Conservation (phyloP, 2,113 vertebrate species). For the Arizona elegans region DNA sequence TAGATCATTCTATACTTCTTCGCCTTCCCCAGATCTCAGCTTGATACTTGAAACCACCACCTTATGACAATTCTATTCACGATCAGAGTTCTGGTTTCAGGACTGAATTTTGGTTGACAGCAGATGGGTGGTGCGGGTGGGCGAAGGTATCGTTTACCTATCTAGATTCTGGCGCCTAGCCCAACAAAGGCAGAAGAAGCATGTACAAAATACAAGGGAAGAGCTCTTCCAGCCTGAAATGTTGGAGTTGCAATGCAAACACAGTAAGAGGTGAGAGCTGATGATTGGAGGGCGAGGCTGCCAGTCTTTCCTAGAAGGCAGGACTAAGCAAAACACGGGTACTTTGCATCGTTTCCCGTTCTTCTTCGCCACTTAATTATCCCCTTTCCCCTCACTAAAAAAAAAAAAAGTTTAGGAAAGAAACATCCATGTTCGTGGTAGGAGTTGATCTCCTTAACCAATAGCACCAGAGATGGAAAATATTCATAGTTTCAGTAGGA, state of each 20-base stretch:
- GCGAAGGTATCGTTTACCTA: neutral
- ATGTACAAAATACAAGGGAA: neutral
- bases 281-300: slow-evolving; percentile 56
- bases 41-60: slow-evolving; percentile 36
- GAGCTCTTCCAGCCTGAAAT: neutral
- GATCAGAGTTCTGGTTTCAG: neutral
- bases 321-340: slow-evolving; percentile 40
- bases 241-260: slow-evolving; percentile 44
- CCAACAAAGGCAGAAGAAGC: slow-evolving; percentile 5
- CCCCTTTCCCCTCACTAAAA: neutral
- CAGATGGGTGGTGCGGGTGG: neutral
- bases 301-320: slow-evolving; percentile 60
- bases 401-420: slow-evolving; percentile 49
- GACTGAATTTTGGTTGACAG: neutral
- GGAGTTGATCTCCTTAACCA: slow-evolving; percentile 37
- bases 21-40: slow-evolving; percentile 35
- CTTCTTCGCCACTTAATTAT: slow-evolving; percentile 19
- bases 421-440: slow-evolving; percentile 38
- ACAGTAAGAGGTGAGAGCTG: slow-evolving; percentile 40
- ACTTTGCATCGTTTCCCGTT: slow-evolving; percentile 47
- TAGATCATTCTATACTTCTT: slow-evolving; percentile 13
- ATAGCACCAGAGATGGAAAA: slow-evolving; percentile 26
- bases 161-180: neutral
- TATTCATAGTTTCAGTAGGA: slow-evolving; percentile 33
- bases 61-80: neutral